Percentiles rank a stretch among this genome's conserved stretches.
These are phyloP conservation scores for Saccopteryx bilineata DNA, from an alignment of 2,113 vertebrate genomes.

Conservation along the genomic window DNA sequence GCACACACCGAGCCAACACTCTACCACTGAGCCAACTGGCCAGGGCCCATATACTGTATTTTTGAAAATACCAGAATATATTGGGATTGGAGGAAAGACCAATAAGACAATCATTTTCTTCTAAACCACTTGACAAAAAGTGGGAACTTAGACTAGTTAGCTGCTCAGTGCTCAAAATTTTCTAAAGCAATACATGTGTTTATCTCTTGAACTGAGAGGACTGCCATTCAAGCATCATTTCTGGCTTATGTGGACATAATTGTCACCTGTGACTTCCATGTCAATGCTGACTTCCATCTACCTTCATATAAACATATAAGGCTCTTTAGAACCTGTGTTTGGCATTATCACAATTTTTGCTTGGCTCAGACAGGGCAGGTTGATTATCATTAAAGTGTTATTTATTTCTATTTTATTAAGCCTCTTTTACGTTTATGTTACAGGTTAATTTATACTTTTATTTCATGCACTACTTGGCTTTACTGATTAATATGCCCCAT, in stretches of 20 bases:
- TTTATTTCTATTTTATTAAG: conserved; percentile 93
- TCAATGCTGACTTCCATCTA: conserved; percentile 74
- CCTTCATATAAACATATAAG: conserved; percentile 81
- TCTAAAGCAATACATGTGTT: not conserved
- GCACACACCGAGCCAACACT: too few species aligned
- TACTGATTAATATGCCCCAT: conserved; percentile 93
- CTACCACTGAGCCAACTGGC: too few species aligned
- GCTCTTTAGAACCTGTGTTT: conserved; percentile 80
- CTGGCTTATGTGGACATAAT: not conserved
- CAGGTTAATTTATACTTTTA: conserved; percentile 93
- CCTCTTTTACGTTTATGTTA: conserved; percentile 91
- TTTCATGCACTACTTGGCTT: conserved; percentile 93
- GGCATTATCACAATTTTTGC: conserved; percentile 85
- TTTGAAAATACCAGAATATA: conserved; percentile 20
- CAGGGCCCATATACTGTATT: not conserved
- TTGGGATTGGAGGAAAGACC: not conserved
- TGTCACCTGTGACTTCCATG: conserved; percentile 51
- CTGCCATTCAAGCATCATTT: not conserved
- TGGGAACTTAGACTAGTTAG: conserved; percentile 17
- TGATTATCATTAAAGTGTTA: conserved; percentile 92
- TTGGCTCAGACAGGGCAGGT: conserved; percentile 86
- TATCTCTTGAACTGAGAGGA: not conserved
- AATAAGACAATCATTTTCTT: conserved; percentile 8
- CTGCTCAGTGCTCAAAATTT: not conserved
- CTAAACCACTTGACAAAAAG: not conserved